These are phyloP conservation scores for Beroe ovata DNA, from an alignment of 37 sponge, comb jelly and placozoan genomes.

Conservation along the genomic window DNA sequence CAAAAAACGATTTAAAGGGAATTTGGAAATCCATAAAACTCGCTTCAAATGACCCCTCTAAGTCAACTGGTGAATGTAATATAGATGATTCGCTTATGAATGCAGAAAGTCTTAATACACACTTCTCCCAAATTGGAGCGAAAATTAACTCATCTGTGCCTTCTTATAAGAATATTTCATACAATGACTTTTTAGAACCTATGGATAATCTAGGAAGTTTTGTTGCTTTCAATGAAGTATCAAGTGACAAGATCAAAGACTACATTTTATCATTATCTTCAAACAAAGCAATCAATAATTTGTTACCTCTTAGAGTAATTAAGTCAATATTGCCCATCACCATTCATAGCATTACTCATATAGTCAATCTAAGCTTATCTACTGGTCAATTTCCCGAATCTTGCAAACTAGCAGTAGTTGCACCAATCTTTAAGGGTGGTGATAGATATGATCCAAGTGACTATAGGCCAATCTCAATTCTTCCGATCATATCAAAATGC, in stretches of 20 bases:
- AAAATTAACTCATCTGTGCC: not conserved
- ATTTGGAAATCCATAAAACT: constrained; percentile 8
- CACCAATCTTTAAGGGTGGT: not conserved
- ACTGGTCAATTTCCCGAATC: not conserved
- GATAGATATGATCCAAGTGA: not conserved
- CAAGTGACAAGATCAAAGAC: not conserved
- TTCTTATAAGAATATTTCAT: not conserved
- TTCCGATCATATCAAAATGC: not conserved
- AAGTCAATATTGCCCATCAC: not conserved
- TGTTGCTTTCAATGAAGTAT: not conserved
- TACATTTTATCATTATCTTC: not conserved
- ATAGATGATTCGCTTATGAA: not conserved
- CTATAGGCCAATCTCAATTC: constrained; percentile 10
- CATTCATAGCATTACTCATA: not conserved
- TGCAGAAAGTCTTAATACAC: not conserved
- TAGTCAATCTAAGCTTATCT: not conserved
- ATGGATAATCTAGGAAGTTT: not conserved
- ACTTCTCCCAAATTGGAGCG: not conserved
- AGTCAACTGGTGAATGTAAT: not conserved
- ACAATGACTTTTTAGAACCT: not conserved
- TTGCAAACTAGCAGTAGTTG: not conserved
- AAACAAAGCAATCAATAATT: not conserved
- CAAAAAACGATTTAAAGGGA: not conserved
- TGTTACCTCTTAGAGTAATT: not conserved
- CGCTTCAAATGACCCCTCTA: not conserved